A percentile compares a stretch with the other conserved stretches of the same genome.
These are phyloP conservation scores for Agrochola macilenta DNA, from an alignment of 2,888 invertebrate species.

Conservation along the genomic window DNA sequence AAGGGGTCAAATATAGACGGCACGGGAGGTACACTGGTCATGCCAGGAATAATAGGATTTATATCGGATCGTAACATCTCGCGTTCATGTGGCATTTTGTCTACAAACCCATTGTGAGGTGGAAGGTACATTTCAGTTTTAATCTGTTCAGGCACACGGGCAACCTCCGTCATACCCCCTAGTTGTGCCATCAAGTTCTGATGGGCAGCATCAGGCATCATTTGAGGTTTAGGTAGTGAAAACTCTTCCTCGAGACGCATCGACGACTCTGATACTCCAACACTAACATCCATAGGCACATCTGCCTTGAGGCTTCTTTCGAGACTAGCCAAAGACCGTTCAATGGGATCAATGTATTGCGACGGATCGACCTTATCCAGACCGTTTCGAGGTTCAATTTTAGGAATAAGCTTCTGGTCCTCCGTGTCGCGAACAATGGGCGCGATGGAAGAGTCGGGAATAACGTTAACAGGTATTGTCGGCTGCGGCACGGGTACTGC, in stretches of 20 bases:
- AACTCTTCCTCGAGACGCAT: conserved; percentile 88
- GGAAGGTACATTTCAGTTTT: conserved; percentile 84
- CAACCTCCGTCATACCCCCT: conserved; percentile 83
- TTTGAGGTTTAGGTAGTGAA: conserved; percentile 83
- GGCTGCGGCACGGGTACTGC: conserved; percentile 71
- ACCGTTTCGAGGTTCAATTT: conserved; percentile 84
- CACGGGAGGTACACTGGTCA: conserved; percentile 88
- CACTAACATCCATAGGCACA: conserved; percentile 89
- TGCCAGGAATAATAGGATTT: conserved; percentile 75
- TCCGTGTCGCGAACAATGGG: conserved; percentile 71
- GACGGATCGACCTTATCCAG: conserved; percentile 85
- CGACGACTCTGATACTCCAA: conserved; percentile 86
- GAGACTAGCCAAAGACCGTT: conserved; percentile 93
- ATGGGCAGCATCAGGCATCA: conserved; percentile 82
- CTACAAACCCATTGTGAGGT: conserved; percentile 86
- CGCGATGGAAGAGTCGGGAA: conserved; percentile 74
- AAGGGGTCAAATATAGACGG: conserved; percentile 92
- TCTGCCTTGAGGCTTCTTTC: conserved; percentile 92
- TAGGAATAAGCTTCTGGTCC: conserved; percentile 75
- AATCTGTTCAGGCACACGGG: conserved; percentile 82
- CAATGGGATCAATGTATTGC: conserved; percentile 92
- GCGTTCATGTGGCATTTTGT: conserved; percentile 82
- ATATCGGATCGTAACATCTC: conserved; percentile 80
- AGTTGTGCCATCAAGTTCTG: conserved; percentile 87
- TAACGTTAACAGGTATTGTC: conserved; percentile 66